Evolutionary conservation across 2,113 vertebrate genomes (phyloP), one percentile per base, ranked within the genome.

Genomic region (Vanacampus margaritifer): DNA sequence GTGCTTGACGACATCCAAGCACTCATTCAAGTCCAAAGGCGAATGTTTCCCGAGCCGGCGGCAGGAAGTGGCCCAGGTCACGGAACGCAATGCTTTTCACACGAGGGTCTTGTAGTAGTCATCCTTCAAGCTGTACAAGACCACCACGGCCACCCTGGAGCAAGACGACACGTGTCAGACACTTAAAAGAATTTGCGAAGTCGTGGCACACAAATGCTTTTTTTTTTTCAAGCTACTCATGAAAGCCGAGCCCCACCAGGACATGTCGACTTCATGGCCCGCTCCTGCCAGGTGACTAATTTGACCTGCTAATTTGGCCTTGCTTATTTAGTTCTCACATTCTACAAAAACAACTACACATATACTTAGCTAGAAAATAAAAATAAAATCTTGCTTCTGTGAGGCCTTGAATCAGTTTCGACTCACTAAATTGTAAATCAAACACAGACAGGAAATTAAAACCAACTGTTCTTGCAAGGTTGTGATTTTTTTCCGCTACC

Each of bases 61-160:
- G 19, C 28, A 60, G 48, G 67, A 48, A 24, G 3, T 58, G 26
- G 58, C 59, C 60, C 53, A n/a, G 57, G 59, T 14, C 10, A 14
- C 19, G 50, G 17, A 57, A 39, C 10, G 17, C 21, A 28, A 53
- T 39, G 59, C 54, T 59, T 70, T 64, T 91, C 92, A 99, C 67
- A 98, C 91, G 26, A 98, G 90, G 84, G 96, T 91, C 90, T 96
- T 96, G 89, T 95, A 96, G 83, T 94, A 95, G 79, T 99, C 97
- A 0, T 98, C 95, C 86, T 88, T 93, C 87, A 96, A 97, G 88
- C 95, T 98, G 86, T 98, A 99, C 54, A 98, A 89, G 72, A 98
- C 90, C 43, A 99, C 91, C 24, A 94, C 89, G 7, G 94, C 91
- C 74, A 95, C 91, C 85, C 97, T 99, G 90, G 21, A 84, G 91